These are phyloP conservation scores for Pocillopora meandrina DNA, from an alignment of 92 coral and sea anemone species.

Conservation along the genomic window DNA sequence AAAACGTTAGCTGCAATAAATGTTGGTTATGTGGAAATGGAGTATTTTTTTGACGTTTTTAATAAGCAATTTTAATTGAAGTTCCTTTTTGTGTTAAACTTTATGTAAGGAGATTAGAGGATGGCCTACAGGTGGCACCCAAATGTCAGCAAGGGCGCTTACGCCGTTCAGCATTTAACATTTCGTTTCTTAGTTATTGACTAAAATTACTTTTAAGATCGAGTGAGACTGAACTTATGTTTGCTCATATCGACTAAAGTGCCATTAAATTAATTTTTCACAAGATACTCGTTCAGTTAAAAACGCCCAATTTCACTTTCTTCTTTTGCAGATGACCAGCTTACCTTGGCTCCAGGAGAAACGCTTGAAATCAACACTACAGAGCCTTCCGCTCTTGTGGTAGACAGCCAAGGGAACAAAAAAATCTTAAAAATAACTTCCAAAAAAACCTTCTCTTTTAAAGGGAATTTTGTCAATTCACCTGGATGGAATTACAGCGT, in stretches of 20 bases:
- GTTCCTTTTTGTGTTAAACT: too few relatives aligned
- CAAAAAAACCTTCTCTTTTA: slow-evolving; percentile 9
- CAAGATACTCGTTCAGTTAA: background rate
- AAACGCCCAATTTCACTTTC: background rate
- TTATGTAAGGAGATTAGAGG: too few relatives aligned
- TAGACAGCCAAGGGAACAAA: slow-evolving; percentile 1
- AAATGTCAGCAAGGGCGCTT: too few relatives aligned
- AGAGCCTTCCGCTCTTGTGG: slow-evolving; percentile 8
- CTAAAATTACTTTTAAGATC: too few relatives aligned
- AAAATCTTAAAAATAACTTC: background rate
- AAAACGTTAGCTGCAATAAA: too few relatives aligned
- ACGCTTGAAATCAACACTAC: slow-evolving; percentile 17
- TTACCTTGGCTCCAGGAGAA: slow-evolving; percentile 5
- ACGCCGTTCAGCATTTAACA: too few relatives aligned
- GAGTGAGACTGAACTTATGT: too few relatives aligned
- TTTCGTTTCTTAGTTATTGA: too few relatives aligned
- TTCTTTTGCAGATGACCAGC: slow-evolving; percentile 1
- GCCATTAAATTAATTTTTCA: background rate
- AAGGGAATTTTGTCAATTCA: background rate
- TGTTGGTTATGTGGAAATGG: too few relatives aligned
- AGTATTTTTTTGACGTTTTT: too few relatives aligned
- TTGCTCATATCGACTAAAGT: background rate
- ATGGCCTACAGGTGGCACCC: too few relatives aligned
- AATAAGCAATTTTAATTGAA: too few relatives aligned
- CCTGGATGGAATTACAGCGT: slow-evolving; percentile 15